Evolutionary conservation across 1,140 invertebrate genomes (phyloP), one percentile per base, ranked within the genome.

Genomic region (Aporrectodea caliginosa): DNA sequence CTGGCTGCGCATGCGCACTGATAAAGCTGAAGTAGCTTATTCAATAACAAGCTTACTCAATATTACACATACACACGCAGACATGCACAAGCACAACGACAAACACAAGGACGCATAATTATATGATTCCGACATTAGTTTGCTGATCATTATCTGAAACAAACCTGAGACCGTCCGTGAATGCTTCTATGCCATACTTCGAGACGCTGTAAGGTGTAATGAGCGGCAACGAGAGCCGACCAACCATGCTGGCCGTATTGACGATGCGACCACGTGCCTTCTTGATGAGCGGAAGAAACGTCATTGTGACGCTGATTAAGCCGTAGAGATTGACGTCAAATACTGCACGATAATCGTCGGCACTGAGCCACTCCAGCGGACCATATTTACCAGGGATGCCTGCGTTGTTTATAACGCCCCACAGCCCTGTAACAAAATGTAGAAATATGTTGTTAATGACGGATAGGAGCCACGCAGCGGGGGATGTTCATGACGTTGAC

Each of bases 121-220:
- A n/a, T n/a, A n/a, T n/a, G n/a, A n/a, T n/a, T n/a, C n/a, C n/a
- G n/a, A n/a, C n/a, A n/a, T n/a, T n/a, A n/a, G n/a, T n/a, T n/a
- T n/a, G n/a, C n/a, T n/a, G n/a, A n/a, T n/a, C n/a, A n/a, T n/a
- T n/a, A n/a, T n/a, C n/a, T n/a, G n/a, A n/a, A n/a, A n/a, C n/a
- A n/a, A n/a, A n/a, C 75, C 94, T 90, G 32, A 96, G 89, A 84
- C 93, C 95, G 71, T 93, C 91, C 32, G 92, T 92, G 85, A 94
- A 92, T 1, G 93, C 92, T 85, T 95, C 93, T 0, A 95, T 88
- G 0, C 92, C 94, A 80, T 93, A 93, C 84, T 90, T 91, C 84
- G 91, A 90, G 75, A 93, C 92, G 81, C 93, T 93, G 85, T 95
- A 94, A 78, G 95, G 88, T 31, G 89, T 85, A 81, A 90, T 87